Evolutionary conservation across 2,888 invertebrate species (phyloP).

Genomic region (Drosophila limbata): DNA sequence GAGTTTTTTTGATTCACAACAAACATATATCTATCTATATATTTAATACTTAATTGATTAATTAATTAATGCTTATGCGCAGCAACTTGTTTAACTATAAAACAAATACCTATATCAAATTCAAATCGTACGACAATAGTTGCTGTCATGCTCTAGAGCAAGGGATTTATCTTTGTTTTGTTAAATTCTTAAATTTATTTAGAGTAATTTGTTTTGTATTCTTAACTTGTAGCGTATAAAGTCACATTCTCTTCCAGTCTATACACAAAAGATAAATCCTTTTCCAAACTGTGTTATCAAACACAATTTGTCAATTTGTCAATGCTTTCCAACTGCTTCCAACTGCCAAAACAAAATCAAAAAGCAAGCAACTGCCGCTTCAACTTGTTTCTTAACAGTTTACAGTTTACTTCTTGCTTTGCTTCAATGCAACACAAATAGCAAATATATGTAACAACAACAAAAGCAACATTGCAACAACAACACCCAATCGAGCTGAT

Average conservation of each 20-base stretch:
- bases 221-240: constrained; percentile 39
- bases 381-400: constrained; percentile 47
- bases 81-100: constrained; percentile 46
- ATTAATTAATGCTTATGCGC: constrained; percentile 67
- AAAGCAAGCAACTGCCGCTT: constrained; percentile 49
- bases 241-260: constrained; percentile 30
- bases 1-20: constrained; percentile 51
- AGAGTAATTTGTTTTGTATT: constrained; percentile 42
- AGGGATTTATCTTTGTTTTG: constrained; percentile 73
- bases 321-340: constrained; percentile 46
- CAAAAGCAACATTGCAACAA: constrained; percentile 28
- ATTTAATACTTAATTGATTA: constrained; percentile 35
- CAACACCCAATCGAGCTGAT: constrained; percentile 37
- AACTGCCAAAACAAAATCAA: constrained; percentile 22
- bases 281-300: constrained; percentile 39
- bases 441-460: constrained; percentile 11
- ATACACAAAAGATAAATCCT: constrained; percentile 71
- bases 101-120: constrained; percentile 18
- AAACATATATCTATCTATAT: constrained; percentile 56
- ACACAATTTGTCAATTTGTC: constrained; percentile 28
- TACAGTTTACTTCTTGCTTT: constrained; percentile 47
- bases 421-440: constrained; percentile 69
- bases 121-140: constrained; percentile 48
- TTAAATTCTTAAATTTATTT: constrained; percentile 32
- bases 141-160: constrained; percentile 64